Base-by-base conservation (phyloP, 2,888 invertebrate genomes). In the Hemaris fuciformis region DNA sequence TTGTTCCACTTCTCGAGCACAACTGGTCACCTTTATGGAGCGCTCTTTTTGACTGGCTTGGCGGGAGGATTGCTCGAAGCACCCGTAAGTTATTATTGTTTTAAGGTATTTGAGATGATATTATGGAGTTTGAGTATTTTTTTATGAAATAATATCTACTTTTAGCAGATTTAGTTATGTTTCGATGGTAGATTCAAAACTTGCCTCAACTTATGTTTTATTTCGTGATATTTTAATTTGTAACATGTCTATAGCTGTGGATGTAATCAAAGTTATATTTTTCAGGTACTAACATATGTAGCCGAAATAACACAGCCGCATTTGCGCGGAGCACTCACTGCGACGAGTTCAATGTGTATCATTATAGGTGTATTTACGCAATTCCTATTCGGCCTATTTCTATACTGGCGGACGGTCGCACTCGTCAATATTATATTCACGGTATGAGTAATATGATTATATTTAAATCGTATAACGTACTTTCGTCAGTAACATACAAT, bases 251-350 rank as follows among this genome's bases (percentile, higher is more conserved):
- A 27, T 5, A 4, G 13, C 6, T 31, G 13, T 10, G 2, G 34
- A 34, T 1, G 34, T 10, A n/a, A 38, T n/a, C 13, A n/a, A 31
- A 31, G 31, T 34, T 4, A n/a, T 20, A 6, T 46, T 20, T 63
- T 67, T 7, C 66, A 96, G 95, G 95, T 96, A 31, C 85, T 97
- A 72, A 97, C 97, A 0, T 97, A 97, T 80, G 96, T 97, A 13
- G 96, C 97, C 4, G 97, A 97, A 89, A 95, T 97, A 58, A 96
- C 96, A 0, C 95, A 97, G 80, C 97, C 97, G 0, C 95, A 96
- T 75, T 93, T 97, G 41, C 94, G 97, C 31, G 97, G 97, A 1
- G 93, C 95, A 70, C 88, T 96, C 2, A 93, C 96, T 0, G 96
- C 97, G 5, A 95, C 96, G 18, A 96, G 96, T 65, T 95, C 96